A percentile compares a stretch with the other conserved stretches of the same genome.
Evolutionary conservation across 2,888 invertebrate genomes (phyloP).

Genomic region (Drosophila incognita): DNA sequence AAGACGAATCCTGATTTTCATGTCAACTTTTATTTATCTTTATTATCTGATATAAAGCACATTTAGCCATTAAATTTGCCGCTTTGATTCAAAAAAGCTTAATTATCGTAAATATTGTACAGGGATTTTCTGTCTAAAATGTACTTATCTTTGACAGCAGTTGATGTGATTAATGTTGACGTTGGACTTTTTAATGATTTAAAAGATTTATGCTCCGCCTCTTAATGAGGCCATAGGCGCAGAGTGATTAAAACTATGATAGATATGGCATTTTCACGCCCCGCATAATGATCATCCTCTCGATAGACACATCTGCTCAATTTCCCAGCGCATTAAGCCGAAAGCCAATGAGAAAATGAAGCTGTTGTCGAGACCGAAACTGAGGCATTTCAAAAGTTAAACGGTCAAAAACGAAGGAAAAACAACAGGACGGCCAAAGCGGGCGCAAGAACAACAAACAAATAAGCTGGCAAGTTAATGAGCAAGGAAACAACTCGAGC

Average conservation of each 20-base stretch:
- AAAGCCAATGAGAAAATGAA: constrained; percentile 26
- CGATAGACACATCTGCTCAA: constrained; percentile 53
- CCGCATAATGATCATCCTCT: constrained; percentile 42
- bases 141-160: neutral
- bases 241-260: constrained; percentile 61
- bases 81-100: neutral
- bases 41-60: neutral
- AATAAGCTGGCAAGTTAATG: constrained; percentile 70
- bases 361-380: constrained; percentile 3
- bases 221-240: constrained; percentile 3
- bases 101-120: neutral
- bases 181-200: constrained; percentile 4
- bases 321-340: constrained; percentile 68
- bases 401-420: constrained; percentile 70
- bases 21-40: neutral
- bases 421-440: constrained; percentile 43
- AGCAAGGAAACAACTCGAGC: constrained; percentile 51
- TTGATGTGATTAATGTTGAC: constrained; percentile 30
- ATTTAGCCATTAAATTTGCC: neutral
- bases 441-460: constrained; percentile 30
- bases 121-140: constrained; percentile 2
- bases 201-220: neutral
- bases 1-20: neutral
- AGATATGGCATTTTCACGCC: constrained; percentile 42
- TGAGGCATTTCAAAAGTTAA: constrained; percentile 67